Percentiles rank a stretch among this genome's conserved stretches.
phyloP scores from a whole-genome alignment of 2,888 invertebrate species.

The Lasioglossum lativentre region DNA sequence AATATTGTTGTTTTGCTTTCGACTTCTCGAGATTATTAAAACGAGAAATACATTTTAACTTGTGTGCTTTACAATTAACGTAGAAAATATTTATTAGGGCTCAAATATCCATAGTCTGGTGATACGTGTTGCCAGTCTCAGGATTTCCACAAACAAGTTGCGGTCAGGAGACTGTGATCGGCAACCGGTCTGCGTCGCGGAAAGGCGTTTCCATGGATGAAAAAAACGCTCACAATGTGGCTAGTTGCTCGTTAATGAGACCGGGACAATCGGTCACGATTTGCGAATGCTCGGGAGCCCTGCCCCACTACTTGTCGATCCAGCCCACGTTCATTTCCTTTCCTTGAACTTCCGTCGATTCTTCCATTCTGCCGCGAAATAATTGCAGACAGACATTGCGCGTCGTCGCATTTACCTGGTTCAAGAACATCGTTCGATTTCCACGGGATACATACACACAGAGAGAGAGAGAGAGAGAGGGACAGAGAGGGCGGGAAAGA shows the following conservation, averaged over 20 bases:
- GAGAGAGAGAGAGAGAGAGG: slow-evolving; percentile 10
- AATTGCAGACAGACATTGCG: slow-evolving; percentile 27
- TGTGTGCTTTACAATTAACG: background rate
- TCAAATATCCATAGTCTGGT: background rate
- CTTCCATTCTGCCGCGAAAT: slow-evolving; percentile 28
- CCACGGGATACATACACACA: background rate
- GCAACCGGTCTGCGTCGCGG: background rate
- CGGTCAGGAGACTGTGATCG: background rate
- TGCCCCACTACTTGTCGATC: slow-evolving; percentile 14
- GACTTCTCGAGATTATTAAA: background rate
- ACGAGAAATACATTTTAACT: too few species aligned
- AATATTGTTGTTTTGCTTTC: background rate
- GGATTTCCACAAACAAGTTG: background rate
- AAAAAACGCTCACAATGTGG: background rate
- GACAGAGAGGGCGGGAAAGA: background rate
- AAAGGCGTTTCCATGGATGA: background rate
- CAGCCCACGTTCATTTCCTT: slow-evolving; percentile 10
- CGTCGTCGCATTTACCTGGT: slow-evolving; percentile 49
- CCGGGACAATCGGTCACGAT: slow-evolving; percentile 46
- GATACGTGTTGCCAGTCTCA: background rate
- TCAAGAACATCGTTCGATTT: slow-evolving; percentile 38
- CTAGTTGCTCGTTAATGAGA: slow-evolving; percentile 24
- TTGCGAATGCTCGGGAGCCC: slow-evolving; percentile 24
- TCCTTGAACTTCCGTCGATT: slow-evolving; percentile 6
- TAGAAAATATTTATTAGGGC: background rate